Base-by-base conservation (phyloP, 2,888 invertebrate species). In the Agriopis leucophaearia region DNA sequence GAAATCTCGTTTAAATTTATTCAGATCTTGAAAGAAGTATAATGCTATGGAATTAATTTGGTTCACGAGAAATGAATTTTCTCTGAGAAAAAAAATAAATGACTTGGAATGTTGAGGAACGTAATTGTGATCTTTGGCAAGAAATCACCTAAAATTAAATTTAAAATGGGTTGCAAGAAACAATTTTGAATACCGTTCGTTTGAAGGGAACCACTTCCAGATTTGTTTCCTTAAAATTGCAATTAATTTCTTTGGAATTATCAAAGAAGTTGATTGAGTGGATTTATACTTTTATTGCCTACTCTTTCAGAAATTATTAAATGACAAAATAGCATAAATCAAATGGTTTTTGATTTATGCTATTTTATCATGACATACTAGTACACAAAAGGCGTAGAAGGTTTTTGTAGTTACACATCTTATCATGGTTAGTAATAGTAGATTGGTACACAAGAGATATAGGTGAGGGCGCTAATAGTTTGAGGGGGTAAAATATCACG, bases 41-140 rank as follows among this genome's bases (percentile, higher is more conserved):
- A 89, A 91, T 90, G 87, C 88, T 83, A 81, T 86, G 86, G 82
- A 91, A 92, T 92, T 92, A 92, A 91, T 92, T 92, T 92, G 83
- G 86, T 89, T 90, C 85, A 85, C 84, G 77, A 88, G 84, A 88
- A 90, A 89, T 88, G 66, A 87, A 88, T 89, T 89, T 88, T 80
- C 82, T 81, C 79, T 74, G 77, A 78, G 82, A 85, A 88, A 88
- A n/a, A 27, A 89, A 87, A 88, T 89, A 91, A 91, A 90, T 88
- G 88, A 89, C 86, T 88, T 85, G 85, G 85, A 88, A 88, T 89
- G 55, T 88, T 88, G 82, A 85, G 86, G 85, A 88, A 87, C 82
- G 84, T 89, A 88, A 91, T 90, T 91, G 89, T 89, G 83, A 89
- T 89, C 86, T 88, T 89, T 87, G 59, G 56, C 51, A 56, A 86